Evolutionary conservation across 2,888 invertebrate species (phyloP), one percentile per base, ranked within the genome.

Genomic region (Rhagium mordax): DNA sequence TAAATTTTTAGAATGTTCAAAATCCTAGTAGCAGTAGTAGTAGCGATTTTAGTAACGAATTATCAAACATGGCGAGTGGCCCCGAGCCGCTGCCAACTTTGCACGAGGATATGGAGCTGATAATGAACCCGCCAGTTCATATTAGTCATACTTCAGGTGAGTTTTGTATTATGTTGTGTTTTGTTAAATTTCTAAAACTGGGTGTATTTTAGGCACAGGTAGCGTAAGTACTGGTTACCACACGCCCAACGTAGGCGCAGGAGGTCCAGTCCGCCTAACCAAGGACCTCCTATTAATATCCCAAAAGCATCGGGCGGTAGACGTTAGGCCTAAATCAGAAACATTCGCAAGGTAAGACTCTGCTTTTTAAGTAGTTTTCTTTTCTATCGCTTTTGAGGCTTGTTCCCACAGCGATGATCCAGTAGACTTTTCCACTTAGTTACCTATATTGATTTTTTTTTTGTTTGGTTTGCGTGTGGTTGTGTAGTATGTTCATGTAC

Each of bases 31-130:
- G 86, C 57, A 85, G 87, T 80, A 85, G 85, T 81, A 85, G 85
- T 81, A 85, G 86, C 78, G 85, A 86, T 48, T 81, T 84, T 75
- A 87, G 86, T 74, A 86, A 86, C 73, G 87, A 88, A 74, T 78
- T 87, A 73, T 82, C 85, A 3, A 85, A 85, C 78, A 77, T 86
- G 72, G 83, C 85, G n/a, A 85, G 85, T 70, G 85, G 85, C 47
- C 78, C 84, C 47, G 87, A 86, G 68, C 85, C 90, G 6, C 89
- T 96, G 83, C 96, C 96, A 16, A 96, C 96, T 5, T 90, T 97
- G 57, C 95, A 95, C 88, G 97, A 97, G 89, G 96, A 96, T 83
- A 91, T 93, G 85, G 96, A 96, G 88, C 89, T 95, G 81, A 85
- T 90, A 84, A 82, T 85, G 69, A 84, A 84, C 74, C 80, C 83